phyloP scores from a whole-genome alignment of 2,888 invertebrate genomes.

The Biston betularia region DNA sequence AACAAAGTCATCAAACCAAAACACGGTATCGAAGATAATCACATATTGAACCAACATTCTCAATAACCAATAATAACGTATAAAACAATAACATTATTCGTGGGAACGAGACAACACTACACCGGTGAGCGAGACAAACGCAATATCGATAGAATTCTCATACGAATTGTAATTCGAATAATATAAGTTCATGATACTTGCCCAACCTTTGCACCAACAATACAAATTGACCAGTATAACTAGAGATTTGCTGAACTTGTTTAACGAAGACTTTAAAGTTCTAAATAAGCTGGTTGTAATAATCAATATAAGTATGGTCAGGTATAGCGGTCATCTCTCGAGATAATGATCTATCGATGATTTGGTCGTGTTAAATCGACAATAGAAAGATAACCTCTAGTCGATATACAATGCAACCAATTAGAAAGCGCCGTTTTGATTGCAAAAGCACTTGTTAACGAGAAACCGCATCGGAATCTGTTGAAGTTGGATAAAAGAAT shows the following conservation, averaged over 20 bases:
- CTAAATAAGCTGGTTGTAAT: constrained; percentile 26
- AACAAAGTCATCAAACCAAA: constrained; percentile 54
- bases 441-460: constrained; percentile 17
- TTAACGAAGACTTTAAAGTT: not conserved
- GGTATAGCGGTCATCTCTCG: constrained; percentile 72
- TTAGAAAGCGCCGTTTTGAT: constrained; percentile 60
- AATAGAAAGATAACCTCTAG: constrained; percentile 76
- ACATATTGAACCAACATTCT: constrained; percentile 71
- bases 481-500: not conserved
- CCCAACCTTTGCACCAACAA: constrained; percentile 61
- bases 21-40: constrained; percentile 57
- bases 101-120: constrained; percentile 62
- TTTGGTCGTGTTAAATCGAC: constrained; percentile 82
- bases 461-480: constrained; percentile 4
- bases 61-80: constrained; percentile 69
- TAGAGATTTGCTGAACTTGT: constrained; percentile 51
- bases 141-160: constrained; percentile 82
- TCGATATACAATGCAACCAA: constrained; percentile 76
- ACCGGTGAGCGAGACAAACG: constrained; percentile 59
- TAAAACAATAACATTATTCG: constrained; percentile 81
- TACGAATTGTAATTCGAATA: constrained; percentile 83
- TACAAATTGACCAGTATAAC: constrained; percentile 13
- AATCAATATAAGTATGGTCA: constrained; percentile 50
- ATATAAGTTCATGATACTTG: constrained; percentile 85
- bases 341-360: constrained; percentile 84